Conservation (phyloP, 2,797 vertebrate species). For the Pseudochirops cupreus region DNA sequence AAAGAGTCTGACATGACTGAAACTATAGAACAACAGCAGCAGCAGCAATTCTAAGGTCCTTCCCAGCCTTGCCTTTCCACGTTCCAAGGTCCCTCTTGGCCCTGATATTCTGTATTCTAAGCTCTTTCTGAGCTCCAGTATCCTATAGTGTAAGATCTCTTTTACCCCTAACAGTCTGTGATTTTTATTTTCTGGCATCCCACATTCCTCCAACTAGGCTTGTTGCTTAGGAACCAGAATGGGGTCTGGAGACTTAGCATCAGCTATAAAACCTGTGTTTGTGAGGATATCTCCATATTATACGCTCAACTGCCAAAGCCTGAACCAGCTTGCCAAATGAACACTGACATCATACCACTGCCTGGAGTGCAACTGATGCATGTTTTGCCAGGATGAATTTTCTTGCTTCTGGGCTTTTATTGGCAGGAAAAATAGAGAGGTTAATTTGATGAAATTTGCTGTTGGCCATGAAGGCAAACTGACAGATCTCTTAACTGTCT, state of each 20-base stretch:
- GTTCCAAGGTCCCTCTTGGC: neutral
- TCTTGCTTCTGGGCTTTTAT: constrained; percentile 44
- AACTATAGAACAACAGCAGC: neutral
- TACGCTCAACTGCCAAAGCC: neutral
- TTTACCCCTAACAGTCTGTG: neutral
- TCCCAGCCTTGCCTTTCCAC: neutral
- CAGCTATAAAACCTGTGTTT: neutral
- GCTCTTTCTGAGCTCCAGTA: neutral
- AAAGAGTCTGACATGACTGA: neutral
- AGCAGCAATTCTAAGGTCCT: neutral
- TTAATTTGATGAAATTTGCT: neutral
- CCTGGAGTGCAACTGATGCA: constrained; percentile 17
- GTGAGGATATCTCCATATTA: neutral
- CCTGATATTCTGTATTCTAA: neutral
- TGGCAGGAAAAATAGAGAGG: constrained; percentile 47
- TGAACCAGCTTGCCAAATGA: constrained; percentile 6
- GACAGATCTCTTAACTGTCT: constrained; percentile 33
- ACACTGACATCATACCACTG: constrained; percentile 50
- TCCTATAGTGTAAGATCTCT: neutral
- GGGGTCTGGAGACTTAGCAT: constrained; percentile 44
- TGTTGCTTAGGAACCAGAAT: constrained; percentile 75
- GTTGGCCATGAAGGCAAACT: constrained; percentile 45
- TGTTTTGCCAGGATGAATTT: neutral
- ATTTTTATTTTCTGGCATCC: neutral
- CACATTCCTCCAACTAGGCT: constrained; percentile 52